Evolutionary conservation across 2,797 vertebrate species (phyloP), one percentile per base, ranked within the genome.

Genomic region (Anguilla megastoma): DNA sequence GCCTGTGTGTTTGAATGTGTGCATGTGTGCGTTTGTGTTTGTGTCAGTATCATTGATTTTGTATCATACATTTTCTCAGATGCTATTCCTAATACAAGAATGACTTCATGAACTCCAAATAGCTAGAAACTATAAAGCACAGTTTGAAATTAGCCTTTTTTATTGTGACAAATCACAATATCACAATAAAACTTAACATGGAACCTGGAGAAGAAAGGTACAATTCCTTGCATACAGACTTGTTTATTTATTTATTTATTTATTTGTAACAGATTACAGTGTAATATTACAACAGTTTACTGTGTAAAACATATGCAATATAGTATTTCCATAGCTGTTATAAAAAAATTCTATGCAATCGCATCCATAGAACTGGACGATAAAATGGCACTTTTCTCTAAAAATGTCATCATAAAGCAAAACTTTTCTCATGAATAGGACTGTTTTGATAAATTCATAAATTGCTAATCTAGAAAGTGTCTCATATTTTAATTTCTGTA

Each of bases 21-120:
- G 21, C 18, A 4, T 21, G 60, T 63, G 60, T 63, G 60, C 2
- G 4, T 18, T 3, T 63, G 60, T 10, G 52, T n/a, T n/a, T 24
- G 24, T 58, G 16, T 58, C 14, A 27, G 14, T 3, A n/a, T 33
- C 16, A 85, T 82, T 24, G 30, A 30, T 60, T 83, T 30, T 66
- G 79, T 45, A 45, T 58, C 54, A 84, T 87, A 71, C 18, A 66
- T 84, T 27, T 18, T 3, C 36, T 86, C 86, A 30, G 24, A 52
- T 12, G 66, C 66, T 86, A 48, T 54, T 30, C 24, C 50, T 52
- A 36, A n/a, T 3, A 24, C 18, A 41, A 60, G n/a, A 82, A 87
- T 80, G 18, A 60, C 52, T 60, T 56, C 69, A 87, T 14, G n/a
- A 74, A 58, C 52, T 54, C 27, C 52, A 24, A 24, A 4, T 52